Evolutionary conservation across 92 coral and sea anemone species (phyloP).

Genomic region (Meandrina meandrites): DNA sequence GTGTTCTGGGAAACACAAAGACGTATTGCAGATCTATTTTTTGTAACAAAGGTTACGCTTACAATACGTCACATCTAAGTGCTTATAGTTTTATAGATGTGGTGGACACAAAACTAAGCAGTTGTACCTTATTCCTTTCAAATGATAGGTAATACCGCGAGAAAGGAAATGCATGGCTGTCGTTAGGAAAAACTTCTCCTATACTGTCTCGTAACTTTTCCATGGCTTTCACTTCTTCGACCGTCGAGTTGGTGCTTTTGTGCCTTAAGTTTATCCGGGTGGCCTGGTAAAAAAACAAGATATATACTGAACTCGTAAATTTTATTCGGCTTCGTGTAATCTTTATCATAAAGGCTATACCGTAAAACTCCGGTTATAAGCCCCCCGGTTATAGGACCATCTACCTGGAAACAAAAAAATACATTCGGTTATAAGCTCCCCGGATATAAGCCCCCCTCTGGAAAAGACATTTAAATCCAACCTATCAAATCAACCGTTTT

Average conservation of each 20-base stretch:
- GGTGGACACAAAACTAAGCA: not conserved
- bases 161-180: constrained; percentile 58
- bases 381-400: too few species aligned
- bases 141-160: constrained; percentile 59
- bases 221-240: constrained; percentile 85
- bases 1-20: not conserved
- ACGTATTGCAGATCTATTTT: not conserved
- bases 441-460: too few species aligned
- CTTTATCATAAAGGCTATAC: too few species aligned
- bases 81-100: not conserved
- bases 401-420: too few species aligned
- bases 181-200: constrained; percentile 45
- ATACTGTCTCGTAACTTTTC: constrained; percentile 70
- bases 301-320: not conserved
- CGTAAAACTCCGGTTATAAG: too few species aligned
- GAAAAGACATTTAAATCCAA: too few species aligned
- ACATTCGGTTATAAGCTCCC: too few species aligned
- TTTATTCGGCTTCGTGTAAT: too few species aligned
- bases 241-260: constrained; percentile 68
- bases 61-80: too few species aligned
- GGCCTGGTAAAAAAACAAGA: constrained; percentile 56
- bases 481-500: too few species aligned
- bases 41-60: not conserved
- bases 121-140: constrained; percentile 81
- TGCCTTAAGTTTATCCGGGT: constrained; percentile 77